Percentiles rank a stretch among this genome's conserved stretches.
These are phyloP conservation scores for Amblyornis subalaris DNA, from an alignment of 2,113 vertebrate species.

Conservation along the genomic window DNA sequence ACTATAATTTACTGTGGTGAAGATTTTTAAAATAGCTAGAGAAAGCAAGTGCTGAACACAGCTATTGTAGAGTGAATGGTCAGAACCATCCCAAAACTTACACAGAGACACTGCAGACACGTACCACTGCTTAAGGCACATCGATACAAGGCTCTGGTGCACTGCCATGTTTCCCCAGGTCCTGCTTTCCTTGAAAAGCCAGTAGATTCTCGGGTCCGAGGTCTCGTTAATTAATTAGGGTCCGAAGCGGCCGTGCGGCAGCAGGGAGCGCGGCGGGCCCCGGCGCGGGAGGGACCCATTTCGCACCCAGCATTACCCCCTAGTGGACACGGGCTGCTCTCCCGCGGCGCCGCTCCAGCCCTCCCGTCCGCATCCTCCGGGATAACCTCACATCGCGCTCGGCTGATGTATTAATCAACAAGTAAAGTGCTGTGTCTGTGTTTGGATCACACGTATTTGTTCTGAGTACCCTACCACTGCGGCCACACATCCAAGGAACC, in stretches of 20 bases:
- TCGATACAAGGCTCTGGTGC: background rate
- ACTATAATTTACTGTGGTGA: background rate
- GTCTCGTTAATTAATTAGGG: background rate
- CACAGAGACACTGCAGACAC: accelerated
- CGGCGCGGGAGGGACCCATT: background rate
- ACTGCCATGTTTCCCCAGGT: background rate
- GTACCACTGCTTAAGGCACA: background rate
- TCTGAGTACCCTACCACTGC: background rate
- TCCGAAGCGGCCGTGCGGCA: background rate
- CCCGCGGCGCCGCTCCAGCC: background rate
- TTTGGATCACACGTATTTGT: background rate
- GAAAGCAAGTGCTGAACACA: background rate
- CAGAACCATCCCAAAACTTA: background rate
- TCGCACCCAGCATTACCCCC: background rate
- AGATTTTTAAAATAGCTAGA: background rate
- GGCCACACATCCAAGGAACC: background rate
- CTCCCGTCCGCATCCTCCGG: accelerated
- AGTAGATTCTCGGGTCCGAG: background rate
- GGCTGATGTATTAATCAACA: background rate
- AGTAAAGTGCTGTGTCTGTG: background rate
- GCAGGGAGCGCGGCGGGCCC: background rate
- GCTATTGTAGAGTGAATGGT: background rate
- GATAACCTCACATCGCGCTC: accelerated
- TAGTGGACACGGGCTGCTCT: background rate
- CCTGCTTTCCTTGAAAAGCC: background rate